Evolutionary conservation across 2,888 invertebrate species (phyloP), one percentile per base, ranked within the genome.

Genomic region (Drosophila mulleri): DNA sequence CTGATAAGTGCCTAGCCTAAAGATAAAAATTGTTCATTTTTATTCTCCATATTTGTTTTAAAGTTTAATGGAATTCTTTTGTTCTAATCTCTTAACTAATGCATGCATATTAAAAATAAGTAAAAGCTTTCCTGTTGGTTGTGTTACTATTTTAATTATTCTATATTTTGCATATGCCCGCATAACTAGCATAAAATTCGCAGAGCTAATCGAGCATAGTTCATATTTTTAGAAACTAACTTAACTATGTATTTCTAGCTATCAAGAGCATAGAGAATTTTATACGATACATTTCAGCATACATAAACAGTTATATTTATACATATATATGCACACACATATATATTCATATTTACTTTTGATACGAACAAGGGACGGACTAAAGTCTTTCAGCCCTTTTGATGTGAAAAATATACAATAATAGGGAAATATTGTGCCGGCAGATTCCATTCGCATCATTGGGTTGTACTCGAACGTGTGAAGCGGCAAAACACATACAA

Each of bases 341-440:
- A 18, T 32, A 32, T 29, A 9, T 47, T 8, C 11, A 23, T 18
- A n/a, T 47, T 23, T 47, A 7, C 23, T 37, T 20, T 16, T 48
- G 26, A 8, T 4, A 9, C 26, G 8, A 12, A n/a, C 58, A 37
- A 47, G 26, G 20, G n/a, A 7, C 32, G 20, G n/a, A 7, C 32
- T 50, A 50, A 56, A 26, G 39, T 29, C 29, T 11, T 16, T 12
- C 41, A 23, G 7, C 29, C 29, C 6, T 7, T 8, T 47, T 9
- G 76, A 73, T 81, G 68, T 81, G 71, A 60, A 74, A 50, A 12
- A 37, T 23, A 37, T 52, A 37, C 8, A 53, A 37, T 37, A 18
- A 12, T 8, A 84, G 9, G 1, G 14, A 84, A 84, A 74, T 82
- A 82, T 64, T 45, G 37, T 65, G 58, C 56, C 60, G 73, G 69